Percentiles rank a stretch among this genome's conserved stretches.
Conservation (phyloP, 2,888 invertebrate genomes). For the Epirrhoe tristata region DNA sequence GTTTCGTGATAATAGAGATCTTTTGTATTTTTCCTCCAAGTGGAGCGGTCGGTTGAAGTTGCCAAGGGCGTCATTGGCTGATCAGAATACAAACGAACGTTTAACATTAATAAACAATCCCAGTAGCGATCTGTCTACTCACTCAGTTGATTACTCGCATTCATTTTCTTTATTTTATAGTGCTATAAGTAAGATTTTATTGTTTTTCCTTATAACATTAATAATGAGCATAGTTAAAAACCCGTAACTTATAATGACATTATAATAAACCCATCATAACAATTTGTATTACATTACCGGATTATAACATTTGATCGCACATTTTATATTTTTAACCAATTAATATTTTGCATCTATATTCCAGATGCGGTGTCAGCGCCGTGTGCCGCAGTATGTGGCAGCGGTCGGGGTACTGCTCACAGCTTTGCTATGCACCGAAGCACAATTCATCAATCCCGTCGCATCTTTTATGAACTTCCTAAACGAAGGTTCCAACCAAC, state of each 20-base stretch:
- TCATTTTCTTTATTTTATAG: not conserved
- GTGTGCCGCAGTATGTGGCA: constrained; percentile 54
- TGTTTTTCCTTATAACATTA: not conserved
- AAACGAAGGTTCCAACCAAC: constrained; percentile 81
- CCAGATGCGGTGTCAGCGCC: constrained; percentile 71
- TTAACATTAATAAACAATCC: constrained; percentile 12
- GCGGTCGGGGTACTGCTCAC: constrained; percentile 60
- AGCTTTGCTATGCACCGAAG: constrained; percentile 56
- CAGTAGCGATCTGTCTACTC: constrained; percentile 6
- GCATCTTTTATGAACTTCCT: constrained; percentile 83
- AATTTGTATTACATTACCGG: not conserved
- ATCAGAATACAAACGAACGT: constrained; percentile 28
- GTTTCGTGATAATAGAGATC: not conserved
- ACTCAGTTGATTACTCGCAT: constrained; percentile 17
- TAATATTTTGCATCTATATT: constrained; percentile 46
- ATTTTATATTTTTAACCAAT: not conserved
- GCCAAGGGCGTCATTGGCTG: constrained; percentile 15
- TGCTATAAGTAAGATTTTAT: too few species aligned
- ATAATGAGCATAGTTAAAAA: not conserved
- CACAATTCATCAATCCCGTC: constrained; percentile 69
- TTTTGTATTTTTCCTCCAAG: constrained; percentile 8
- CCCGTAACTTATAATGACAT: not conserved
- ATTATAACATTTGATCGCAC: too few species aligned
- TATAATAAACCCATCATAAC: not conserved
- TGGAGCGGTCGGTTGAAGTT: constrained; percentile 8